phyloP scores from a whole-genome alignment of 2,113 vertebrate species.

The Cryptomyrus ogoouensis region DNA sequence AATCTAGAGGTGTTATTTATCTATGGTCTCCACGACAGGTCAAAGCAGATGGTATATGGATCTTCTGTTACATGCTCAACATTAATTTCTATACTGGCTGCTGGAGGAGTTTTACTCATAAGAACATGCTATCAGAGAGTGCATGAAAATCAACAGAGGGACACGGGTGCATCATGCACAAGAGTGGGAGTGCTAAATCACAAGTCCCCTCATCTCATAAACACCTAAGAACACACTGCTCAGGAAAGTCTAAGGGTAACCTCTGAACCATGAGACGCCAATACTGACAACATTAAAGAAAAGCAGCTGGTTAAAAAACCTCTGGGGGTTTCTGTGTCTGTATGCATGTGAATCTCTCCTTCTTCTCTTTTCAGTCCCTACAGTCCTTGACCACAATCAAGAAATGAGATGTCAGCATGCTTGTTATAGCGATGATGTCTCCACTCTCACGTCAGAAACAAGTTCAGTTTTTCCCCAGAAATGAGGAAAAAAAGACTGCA shows the following conservation, averaged over 20 bases:
- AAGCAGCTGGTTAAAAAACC: neutral
- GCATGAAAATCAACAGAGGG: neutral
- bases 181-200: neutral
- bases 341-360: neutral
- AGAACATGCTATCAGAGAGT: neutral
- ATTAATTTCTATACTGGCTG: neutral
- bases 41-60: neutral
- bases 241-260: neutral
- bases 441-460: neutral
- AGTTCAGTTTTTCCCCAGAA: neutral
- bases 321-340: neutral
- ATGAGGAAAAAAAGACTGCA: neutral
- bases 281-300: neutral
- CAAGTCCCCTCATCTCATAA: neutral
- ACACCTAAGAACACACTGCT: neutral
- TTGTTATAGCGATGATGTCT: neutral
- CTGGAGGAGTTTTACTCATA: neutral
- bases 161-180: neutral
- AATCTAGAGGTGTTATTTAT: neutral
- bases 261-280: neutral
- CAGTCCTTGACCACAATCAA: neutral
- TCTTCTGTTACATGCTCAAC: neutral
- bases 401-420: neutral
- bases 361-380: neutral
- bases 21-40: neutral